Evolutionary conservation across 1,140 invertebrate genomes (phyloP), one percentile per base, ranked within the genome.

Genomic region (Harlomillsia oculata): DNA sequence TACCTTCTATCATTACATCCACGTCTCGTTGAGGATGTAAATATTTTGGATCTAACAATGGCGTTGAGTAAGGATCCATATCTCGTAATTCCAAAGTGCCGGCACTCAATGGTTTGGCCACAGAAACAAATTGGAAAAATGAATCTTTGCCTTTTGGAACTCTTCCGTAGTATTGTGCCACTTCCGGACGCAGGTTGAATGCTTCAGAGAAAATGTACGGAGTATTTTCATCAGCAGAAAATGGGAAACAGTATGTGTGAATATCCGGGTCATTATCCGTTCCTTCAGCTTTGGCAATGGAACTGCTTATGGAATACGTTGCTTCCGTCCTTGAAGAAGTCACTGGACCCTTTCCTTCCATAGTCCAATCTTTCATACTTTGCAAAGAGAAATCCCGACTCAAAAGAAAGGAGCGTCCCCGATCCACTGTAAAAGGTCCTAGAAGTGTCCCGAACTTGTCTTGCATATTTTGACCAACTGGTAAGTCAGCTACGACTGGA

Each of bases 401-500:
- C 0, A 48, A 21, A n/a, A 56, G 5, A 28, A 50, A 29, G n/a
- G 45, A 46, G 18, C 13, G 2, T 6, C 28, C 32, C 20, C 25
- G 18, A 8, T 32, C 40, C 6, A 56, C 32, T 8, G 40, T 26
- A 43, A 56, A 56, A 11, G 53, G 53, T 8, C 72, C 53, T 0
- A 71, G 67, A 5, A 68, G 69, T 2, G 67, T 60, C 23, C 67
- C 67, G 8, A 82, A 68, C 65, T 86, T 83, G 67, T 85, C 82
- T 67, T 88, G 85, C 49, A 82, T 74, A 66, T 79, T 78, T 30
- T 75, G 51, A 3, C 81, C 81, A 2, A 82, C 80, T 6, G 53
- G 53, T 23, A 55, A 23, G 23, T 55, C 36, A 21, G 52, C 56
- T 13, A n/a, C 28, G 1, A 59, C 20, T 29, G 16, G 32, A 30